phyloP scores from a whole-genome alignment of 2,888 invertebrate genomes.

The Lithosia quadra region DNA sequence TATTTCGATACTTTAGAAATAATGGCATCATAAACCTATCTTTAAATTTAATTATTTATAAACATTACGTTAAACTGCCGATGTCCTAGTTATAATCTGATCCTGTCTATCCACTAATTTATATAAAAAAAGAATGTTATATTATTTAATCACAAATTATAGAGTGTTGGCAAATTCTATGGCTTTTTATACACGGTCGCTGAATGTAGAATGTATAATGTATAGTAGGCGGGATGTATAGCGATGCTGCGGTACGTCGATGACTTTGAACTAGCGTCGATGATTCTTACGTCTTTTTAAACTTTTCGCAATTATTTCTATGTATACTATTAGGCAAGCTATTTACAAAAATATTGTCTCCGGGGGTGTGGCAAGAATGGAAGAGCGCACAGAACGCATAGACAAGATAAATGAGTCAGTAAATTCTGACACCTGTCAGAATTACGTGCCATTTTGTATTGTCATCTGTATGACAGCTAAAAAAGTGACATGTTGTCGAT shows the following conservation, averaged over 20 bases:
- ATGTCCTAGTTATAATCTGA: constrained; percentile 55
- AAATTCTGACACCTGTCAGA: neutral
- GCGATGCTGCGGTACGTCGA: constrained; percentile 68
- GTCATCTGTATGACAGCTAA: no score
- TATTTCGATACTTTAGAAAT: constrained; percentile 34
- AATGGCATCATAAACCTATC: constrained; percentile 32
- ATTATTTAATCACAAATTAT: constrained; percentile 67
- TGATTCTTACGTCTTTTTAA: constrained; percentile 14
- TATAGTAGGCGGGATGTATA: constrained; percentile 77
- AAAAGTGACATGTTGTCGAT: neutral
- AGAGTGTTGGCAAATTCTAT: constrained; percentile 72
- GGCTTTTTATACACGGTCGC: constrained; percentile 81
- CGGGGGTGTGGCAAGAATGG: no score
- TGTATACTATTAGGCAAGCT: neutral
- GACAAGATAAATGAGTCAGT: no score
- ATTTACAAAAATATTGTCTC: neutral
- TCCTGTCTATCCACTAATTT: constrained; percentile 54
- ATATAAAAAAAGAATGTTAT: constrained; percentile 52
- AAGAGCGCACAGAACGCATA: no score
- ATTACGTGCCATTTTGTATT: no score
- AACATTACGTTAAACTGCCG: constrained; percentile 46
- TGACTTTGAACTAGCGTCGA: constrained; percentile 37
- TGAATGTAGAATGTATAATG: constrained; percentile 75
- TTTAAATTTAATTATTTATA: constrained; percentile 29
- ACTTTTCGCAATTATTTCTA: constrained; percentile 2